These are phyloP conservation scores for Archaeoteleia sp. DNA, from an alignment of 2,888 invertebrate genomes.

Conservation along the genomic window DNA sequence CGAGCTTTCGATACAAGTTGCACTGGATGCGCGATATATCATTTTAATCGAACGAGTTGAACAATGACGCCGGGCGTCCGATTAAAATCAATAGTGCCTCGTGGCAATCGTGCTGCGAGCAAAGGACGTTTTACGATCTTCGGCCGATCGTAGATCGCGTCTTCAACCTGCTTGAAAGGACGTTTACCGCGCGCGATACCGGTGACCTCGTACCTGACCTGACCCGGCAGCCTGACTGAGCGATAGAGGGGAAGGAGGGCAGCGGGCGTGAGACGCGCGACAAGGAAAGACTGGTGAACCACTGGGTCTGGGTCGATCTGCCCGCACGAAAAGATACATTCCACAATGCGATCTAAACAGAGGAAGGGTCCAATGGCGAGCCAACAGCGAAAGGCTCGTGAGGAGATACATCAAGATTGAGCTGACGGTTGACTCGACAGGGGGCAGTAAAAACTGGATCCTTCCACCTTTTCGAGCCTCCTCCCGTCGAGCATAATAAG, in stretches of 20 bases:
- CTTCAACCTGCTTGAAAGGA: constrained; percentile 43
- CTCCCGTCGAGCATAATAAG: constrained; percentile 65
- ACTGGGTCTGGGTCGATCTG: constrained; percentile 58
- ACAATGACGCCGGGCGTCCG: constrained; percentile 38
- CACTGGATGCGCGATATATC: constrained; percentile 32
- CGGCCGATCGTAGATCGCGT: constrained; percentile 39
- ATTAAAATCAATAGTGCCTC: constrained; percentile 44
- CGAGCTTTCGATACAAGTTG: constrained; percentile 16
- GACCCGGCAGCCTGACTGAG: constrained; percentile 52
- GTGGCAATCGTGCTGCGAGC: constrained; percentile 23
- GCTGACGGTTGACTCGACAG: constrained; percentile 69
- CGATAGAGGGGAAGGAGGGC: background rate
- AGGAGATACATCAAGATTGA: constrained; percentile 73
- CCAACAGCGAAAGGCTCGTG: constrained; percentile 64
- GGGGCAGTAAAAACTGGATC: constrained; percentile 72
- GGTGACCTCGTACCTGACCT: constrained; percentile 62
- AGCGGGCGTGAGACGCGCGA: constrained; percentile 51
- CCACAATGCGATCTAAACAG: constrained; percentile 69
- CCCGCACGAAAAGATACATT: constrained; percentile 60
- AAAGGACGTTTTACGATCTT: constrained; percentile 44
- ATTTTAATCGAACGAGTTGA: constrained; percentile 38
- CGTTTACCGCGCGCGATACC: constrained; percentile 45
- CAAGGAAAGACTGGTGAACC: constrained; percentile 56
- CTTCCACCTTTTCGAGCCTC: constrained; percentile 61
- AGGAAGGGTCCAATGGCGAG: constrained; percentile 56